Evolutionary conservation across 1,140 invertebrate genomes (phyloP).

Genomic region (Hydropsyche tenuis): DNA sequence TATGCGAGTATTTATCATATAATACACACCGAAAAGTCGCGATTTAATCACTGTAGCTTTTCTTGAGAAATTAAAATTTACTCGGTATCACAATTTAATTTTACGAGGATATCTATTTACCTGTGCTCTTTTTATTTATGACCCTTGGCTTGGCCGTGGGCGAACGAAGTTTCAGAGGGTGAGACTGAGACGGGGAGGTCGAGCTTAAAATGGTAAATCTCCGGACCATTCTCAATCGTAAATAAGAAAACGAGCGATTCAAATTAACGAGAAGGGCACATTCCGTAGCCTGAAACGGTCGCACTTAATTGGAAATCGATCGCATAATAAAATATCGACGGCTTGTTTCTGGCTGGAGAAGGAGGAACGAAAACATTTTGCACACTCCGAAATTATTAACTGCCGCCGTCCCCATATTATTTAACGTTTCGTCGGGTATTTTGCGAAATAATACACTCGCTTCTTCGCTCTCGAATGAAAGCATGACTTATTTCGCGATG

Average conservation of each 20-base stretch:
- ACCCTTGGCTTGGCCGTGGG: background rate
- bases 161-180: too few relatives aligned
- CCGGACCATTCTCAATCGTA: constrained; percentile 31
- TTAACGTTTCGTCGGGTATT: background rate
- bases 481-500: constrained; percentile 2
- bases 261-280: constrained; percentile 30
- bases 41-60: constrained; percentile 28
- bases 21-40: background rate
- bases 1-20: too few relatives aligned
- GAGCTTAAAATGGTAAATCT: constrained; percentile 24
- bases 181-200: background rate
- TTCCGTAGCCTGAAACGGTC: constrained; percentile 23
- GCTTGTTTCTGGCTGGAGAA: background rate
- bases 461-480: background rate
- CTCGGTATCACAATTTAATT: constrained; percentile 34
- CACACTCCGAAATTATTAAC: background rate
- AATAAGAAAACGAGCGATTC: constrained; percentile 32
- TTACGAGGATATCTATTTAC: constrained; percentile 39
- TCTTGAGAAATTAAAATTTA: constrained; percentile 32
- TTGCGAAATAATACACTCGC: background rate
- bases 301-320: constrained; percentile 31
- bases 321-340: background rate
- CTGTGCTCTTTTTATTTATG: constrained; percentile 35
- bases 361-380: background rate
- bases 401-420: too few relatives aligned